phyloP scores from a whole-genome alignment of 30 jellyfish, hydroid and myxozoan genomes.

The Chrysaora quinquecirrha region DNA sequence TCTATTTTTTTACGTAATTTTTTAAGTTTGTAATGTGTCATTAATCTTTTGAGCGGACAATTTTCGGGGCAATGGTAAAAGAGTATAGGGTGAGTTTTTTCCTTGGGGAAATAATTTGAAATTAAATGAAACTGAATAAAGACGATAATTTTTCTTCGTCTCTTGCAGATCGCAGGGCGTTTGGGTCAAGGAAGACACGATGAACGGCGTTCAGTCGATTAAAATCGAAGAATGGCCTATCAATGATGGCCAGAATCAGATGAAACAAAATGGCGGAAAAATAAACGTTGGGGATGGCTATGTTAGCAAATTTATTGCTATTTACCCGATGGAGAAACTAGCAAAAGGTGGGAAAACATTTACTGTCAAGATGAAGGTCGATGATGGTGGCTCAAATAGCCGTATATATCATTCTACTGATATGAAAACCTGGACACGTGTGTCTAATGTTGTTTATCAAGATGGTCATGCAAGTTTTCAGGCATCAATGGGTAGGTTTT shows the following conservation, averaged over 20 bases:
- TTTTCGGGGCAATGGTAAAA: too few species aligned
- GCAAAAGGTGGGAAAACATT: constrained; percentile 66
- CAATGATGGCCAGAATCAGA: constrained; percentile 14
- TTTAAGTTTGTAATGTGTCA: too few species aligned
- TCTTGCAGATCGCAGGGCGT: constrained; percentile 63
- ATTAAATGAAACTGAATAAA: too few species aligned
- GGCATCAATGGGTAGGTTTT: constrained; percentile 62
- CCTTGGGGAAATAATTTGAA: too few species aligned
- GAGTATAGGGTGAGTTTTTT: too few species aligned
- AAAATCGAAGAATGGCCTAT: constrained; percentile 57
- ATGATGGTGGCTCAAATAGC: constrained; percentile 28
- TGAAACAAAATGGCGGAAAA: constrained; percentile 33
- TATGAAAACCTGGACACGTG: constrained; percentile 67
- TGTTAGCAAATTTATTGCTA: constrained; percentile 72
- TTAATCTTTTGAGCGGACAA: too few species aligned
- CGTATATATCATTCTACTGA: constrained; percentile 76
- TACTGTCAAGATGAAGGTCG: constrained; percentile 78
- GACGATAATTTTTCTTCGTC: too few species aligned
- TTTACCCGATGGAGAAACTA: constrained; percentile 63
- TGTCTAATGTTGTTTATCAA: constrained; percentile 38
- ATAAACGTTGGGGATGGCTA: constrained; percentile 71
- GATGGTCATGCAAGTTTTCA: constrained; percentile 67
- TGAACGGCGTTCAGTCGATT: constrained; percentile 40
- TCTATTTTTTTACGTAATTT: too few species aligned
- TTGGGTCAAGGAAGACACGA: constrained; percentile 56